Conservation (phyloP, 2,113 vertebrate species). For the Nannospalax galili region DNA sequence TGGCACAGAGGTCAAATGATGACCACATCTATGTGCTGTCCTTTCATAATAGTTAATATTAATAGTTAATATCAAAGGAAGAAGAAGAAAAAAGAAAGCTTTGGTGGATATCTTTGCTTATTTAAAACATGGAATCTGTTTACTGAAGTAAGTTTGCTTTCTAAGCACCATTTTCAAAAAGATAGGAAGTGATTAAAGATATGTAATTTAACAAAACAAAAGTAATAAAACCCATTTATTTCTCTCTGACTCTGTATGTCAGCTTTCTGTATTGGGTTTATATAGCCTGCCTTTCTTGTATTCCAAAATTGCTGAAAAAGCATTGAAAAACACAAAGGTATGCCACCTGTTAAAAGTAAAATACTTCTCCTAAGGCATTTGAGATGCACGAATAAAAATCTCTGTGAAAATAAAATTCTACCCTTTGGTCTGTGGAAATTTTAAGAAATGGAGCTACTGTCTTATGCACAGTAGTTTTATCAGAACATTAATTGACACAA, state of each 20-base stretch:
- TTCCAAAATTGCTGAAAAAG: conserved; percentile 8
- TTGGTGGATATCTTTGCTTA: background rate
- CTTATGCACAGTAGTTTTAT: background rate
- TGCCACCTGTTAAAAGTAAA: background rate
- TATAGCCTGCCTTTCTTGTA: background rate
- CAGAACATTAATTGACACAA: background rate
- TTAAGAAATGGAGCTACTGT: background rate
- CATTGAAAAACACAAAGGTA: background rate
- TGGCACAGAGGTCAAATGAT: background rate
- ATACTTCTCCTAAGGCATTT: background rate
- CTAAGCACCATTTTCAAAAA: background rate
- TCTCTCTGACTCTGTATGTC: background rate
- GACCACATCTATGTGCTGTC: background rate
- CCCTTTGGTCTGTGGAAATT: background rate
- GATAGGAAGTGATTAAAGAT: background rate
- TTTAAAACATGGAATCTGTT: background rate
- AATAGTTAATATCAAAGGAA: no score
- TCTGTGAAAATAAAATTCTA: background rate
- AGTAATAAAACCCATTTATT: background rate
- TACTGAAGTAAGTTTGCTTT: background rate
- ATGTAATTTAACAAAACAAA: conserved; percentile 38
- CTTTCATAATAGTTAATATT: no score
- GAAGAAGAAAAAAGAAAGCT: no score
- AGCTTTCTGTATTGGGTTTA: conserved; percentile 1
- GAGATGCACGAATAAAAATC: background rate